phyloP scores from a whole-genome alignment of 2,888 invertebrate species.

The Sycophila texana region DNA sequence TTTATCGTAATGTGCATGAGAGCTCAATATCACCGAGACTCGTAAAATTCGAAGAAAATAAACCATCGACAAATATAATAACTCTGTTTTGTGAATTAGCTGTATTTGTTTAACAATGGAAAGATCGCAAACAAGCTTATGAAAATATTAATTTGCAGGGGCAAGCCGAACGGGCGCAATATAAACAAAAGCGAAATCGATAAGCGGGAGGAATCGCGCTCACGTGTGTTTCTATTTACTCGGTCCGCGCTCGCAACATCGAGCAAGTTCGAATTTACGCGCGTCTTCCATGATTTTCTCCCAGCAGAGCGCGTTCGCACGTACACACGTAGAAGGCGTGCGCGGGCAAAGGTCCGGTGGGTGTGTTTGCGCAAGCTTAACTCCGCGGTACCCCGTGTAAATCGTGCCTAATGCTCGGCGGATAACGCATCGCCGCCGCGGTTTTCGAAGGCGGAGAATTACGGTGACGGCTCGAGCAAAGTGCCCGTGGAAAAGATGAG shows the following conservation, averaged over 20 bases:
- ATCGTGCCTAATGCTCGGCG: conserved; percentile 45
- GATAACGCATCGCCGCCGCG: conserved; percentile 33
- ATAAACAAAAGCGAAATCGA: conserved; percentile 16
- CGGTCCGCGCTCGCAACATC: background rate
- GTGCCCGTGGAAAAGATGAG: conserved; percentile 24
- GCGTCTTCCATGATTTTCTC: conserved; percentile 34
- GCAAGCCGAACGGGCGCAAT: background rate
- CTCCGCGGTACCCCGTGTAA: conserved; percentile 32
- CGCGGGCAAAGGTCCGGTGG: background rate
- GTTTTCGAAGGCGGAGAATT: conserved; percentile 34
- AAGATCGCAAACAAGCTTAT: background rate
- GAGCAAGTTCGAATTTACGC: background rate
- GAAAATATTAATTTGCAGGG: background rate
- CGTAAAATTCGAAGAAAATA: too few relatives aligned
- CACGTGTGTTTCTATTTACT: conserved; percentile 20
- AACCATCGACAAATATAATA: too few relatives aligned
- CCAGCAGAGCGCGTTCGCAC: background rate
- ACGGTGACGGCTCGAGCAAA: conserved; percentile 13
- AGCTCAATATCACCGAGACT: too few relatives aligned
- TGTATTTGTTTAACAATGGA: conserved; percentile 1
- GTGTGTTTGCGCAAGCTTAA: conserved; percentile 43
- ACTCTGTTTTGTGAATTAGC: too few relatives aligned
- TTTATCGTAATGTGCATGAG: too few relatives aligned
- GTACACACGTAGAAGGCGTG: background rate
- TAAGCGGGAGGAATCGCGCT: background rate